Evolutionary conservation across 1,140 invertebrate genomes (phyloP), one percentile per base, ranked within the genome.

Genomic region (Tetragnatha versicolor): DNA sequence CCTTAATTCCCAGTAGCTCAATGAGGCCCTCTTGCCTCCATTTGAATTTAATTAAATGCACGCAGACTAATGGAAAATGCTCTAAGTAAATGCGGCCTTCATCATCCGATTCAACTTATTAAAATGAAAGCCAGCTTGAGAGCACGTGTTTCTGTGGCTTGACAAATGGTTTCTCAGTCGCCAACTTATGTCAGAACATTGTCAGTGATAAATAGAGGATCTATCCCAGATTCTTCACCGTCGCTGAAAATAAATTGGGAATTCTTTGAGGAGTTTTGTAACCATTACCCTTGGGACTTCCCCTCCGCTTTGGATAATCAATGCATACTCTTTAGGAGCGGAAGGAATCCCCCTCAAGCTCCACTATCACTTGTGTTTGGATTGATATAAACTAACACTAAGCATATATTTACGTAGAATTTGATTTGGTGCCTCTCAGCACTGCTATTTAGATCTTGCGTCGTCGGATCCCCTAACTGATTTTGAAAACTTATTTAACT

Each of bases 241-340:
- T 53, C 66, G 66, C 49, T 53, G 66, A 69, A n/a, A n/a, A 69
- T 69, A 69, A 69, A 69, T 69, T 69, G 66, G 45, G 66, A 69
- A 69, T 69, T 69, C 66, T 69, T 53, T 27, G 45, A 51, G 25
- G 49, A 63, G 29, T 35, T 51, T 53, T 31, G 29, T 31, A 49
- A 45, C 25, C 25, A 25, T 42, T 63, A 42, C 33, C 33, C 33
- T 25, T 22, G 20, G 37, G 60, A 63, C 42, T 66, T 25, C 27
- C 22, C 35, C 22, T 47, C 27, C 63, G n/a, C 49, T 66, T 31
- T 47, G 39, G 63, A 66, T 66, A 47, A 66, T 66, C 37, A 66
- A 66, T 66, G 63, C 25, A 42, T n/a, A n/a, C n/a, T n/a, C n/a
- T n/a, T n/a, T n/a, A n/a, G n/a, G n/a, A n/a, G n/a, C n/a, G n/a